Base-by-base conservation (phyloP, 1,140 invertebrate genomes). In the Drosophila saltans region DNA sequence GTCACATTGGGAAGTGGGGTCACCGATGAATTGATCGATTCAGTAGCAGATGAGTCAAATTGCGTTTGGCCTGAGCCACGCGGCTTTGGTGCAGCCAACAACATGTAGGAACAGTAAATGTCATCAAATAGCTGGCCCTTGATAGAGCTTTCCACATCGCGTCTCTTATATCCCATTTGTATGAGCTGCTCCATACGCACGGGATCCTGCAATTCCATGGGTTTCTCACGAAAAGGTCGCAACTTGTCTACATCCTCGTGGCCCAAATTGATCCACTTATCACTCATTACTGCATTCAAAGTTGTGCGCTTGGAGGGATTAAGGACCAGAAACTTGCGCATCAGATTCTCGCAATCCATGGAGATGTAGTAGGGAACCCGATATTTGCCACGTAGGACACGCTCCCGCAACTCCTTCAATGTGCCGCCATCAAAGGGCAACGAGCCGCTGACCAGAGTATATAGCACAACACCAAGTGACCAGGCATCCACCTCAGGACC, bases 211-310 rank as follows among this genome's bases (percentile, higher is more conserved):
- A 90, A 57, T 7, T 90, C 85, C 74, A 90, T 69, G 3, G 84
- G 85, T 40, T 56, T 73, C 62, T 99, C 99, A 78, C 97, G 94
- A 94, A 97, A 99, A 56, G 99, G 99, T 93, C 98, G 97, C 66
- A 99, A 94, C 94, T 99, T 98, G 86, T 99, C 99, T 3, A 30
- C 10, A 75, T 99, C 98, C 93, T 99, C 99, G 92, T 97, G 98
- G 69, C 98, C 98, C 94, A 98, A 97, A 94, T 99, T 99, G 97
- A 99, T 99, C 99, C 99, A 99, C 93, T 98, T 99, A 93, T 99
- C 98, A 91, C 97, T 96, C 98, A 99, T 98, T 84, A 98, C 98
- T 77, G 95, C 97, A 94, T 99, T 98, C 91, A 99, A 94, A 68
- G 98, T 98, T 72, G 98, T 98, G 84, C 99, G 94, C 94, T 99